Percentiles rank a stretch among this genome's conserved stretches.
phyloP scores from a whole-genome alignment of 2,113 vertebrate species.

The Herpetotheres cachinnans region DNA sequence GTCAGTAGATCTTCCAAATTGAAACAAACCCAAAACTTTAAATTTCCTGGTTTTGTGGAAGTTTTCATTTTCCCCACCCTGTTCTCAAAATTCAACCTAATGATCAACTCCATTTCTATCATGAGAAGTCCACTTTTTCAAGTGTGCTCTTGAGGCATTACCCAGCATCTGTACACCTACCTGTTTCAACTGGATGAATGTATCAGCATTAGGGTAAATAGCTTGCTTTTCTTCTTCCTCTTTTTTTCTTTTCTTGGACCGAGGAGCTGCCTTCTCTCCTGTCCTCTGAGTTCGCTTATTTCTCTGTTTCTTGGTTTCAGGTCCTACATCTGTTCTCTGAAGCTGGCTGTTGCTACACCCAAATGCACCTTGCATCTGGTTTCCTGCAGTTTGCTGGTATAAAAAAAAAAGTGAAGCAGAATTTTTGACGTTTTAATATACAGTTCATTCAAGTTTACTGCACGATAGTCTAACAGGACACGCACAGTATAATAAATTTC shows the following conservation, averaged over 20 bases:
- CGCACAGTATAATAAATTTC: neutral
- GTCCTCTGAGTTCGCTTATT: slow-evolving; percentile 80
- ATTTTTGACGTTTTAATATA: neutral
- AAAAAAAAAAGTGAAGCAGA: slow-evolving; percentile 21
- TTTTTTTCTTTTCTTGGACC: slow-evolving; percentile 89
- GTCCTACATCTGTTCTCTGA: slow-evolving; percentile 75
- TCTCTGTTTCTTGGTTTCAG: slow-evolving; percentile 86
- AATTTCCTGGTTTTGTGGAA: neutral
- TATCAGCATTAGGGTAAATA: slow-evolving; percentile 75
- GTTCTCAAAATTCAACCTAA: neutral
- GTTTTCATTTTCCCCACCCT: neutral
- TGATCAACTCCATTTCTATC: neutral
- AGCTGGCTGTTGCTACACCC: slow-evolving; percentile 75
- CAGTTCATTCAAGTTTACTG: neutral
- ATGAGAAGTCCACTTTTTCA: neutral
- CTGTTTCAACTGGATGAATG: slow-evolving; percentile 88
- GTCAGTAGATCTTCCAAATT: neutral
- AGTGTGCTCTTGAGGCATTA: neutral
- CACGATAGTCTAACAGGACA: neutral
- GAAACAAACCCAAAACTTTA: neutral
- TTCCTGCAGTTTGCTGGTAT: slow-evolving; percentile 73
- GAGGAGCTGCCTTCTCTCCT: slow-evolving; percentile 81
- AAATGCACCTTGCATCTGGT: slow-evolving; percentile 67
- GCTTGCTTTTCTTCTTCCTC: slow-evolving; percentile 88
- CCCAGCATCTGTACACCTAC: slow-evolving; percentile 54